These are phyloP conservation scores for Mamestra configurata DNA, from an alignment of 1,140 invertebrate genomes.

Conservation along the genomic window DNA sequence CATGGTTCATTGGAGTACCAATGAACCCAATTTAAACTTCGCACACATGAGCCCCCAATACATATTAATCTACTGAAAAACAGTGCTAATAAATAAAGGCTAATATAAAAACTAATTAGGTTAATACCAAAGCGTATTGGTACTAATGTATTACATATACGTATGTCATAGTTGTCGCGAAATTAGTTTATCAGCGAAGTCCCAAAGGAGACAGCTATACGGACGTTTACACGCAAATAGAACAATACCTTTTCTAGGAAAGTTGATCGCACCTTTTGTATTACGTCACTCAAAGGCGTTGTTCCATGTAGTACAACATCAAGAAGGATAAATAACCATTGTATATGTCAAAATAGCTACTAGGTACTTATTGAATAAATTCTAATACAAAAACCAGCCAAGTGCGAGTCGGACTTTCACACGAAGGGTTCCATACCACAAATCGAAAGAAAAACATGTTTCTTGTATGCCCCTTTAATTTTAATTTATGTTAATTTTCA, in stretches of 20 bases:
- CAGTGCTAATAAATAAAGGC: slow-evolving; percentile 13
- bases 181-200: slow-evolving; percentile 54
- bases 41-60: slow-evolving; percentile 6
- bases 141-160: neutral
- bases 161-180: slow-evolving; percentile 41
- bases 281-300: slow-evolving; percentile 21
- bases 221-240: slow-evolving; percentile 45
- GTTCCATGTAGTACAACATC: neutral
- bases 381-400: no score
- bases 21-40: slow-evolving; percentile 12
- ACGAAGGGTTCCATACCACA: no score
- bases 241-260: neutral
- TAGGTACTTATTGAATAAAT: no score
- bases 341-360: no score
- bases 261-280: slow-evolving; percentile 34
- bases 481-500: no score
- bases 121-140: slow-evolving; percentile 44
- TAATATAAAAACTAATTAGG: slow-evolving; percentile 53
- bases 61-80: slow-evolving; percentile 36
- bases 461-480: no score
- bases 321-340: neutral
- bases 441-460: no score
- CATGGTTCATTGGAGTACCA: neutral
- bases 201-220: slow-evolving; percentile 17
- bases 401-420: no score